A percentile compares a stretch with the other conserved stretches of the same genome.
These are phyloP conservation scores for Cephus runcator DNA, from an alignment of 2,888 invertebrate genomes.

Conservation along the genomic window DNA sequence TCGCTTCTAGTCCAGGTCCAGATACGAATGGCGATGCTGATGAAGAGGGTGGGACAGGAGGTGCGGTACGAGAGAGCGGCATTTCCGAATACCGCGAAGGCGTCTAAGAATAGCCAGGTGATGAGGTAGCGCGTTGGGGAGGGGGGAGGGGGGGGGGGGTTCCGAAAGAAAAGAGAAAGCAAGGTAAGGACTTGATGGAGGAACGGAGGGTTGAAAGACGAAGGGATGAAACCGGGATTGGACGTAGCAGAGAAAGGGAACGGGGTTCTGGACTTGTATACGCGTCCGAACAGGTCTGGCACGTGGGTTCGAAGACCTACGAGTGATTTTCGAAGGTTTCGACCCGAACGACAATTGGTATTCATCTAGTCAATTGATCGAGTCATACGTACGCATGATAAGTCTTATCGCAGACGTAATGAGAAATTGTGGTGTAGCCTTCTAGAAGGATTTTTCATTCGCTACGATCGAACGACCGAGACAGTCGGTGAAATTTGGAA, in stretches of 20 bases:
- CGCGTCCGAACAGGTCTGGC: too few species aligned
- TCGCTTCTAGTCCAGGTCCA: slow-evolving; percentile 1
- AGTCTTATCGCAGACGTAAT: neutral
- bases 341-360: neutral
- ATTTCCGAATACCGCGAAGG: slow-evolving; percentile 36
- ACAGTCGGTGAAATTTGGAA: neutral
- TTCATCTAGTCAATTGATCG: neutral
- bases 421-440: neutral
- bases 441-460: neutral
- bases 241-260: neutral
- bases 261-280: neutral
- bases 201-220: neutral
- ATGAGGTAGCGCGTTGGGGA: slow-evolving; percentile 27
- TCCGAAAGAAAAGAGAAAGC: neutral
- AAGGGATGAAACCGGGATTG: neutral
- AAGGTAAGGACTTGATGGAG: neutral
- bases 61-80: slow-evolving; percentile 29
- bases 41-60: slow-evolving; percentile 15
- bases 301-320: too few species aligned
- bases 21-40: slow-evolving; percentile 27
- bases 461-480: neutral
- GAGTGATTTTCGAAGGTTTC: neutral
- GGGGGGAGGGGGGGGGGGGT: neutral
- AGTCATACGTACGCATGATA: neutral
- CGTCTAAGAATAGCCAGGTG: slow-evolving; percentile 35